Conservation (phyloP, 2,113 vertebrate species). For the Echinops telfairi region DNA sequence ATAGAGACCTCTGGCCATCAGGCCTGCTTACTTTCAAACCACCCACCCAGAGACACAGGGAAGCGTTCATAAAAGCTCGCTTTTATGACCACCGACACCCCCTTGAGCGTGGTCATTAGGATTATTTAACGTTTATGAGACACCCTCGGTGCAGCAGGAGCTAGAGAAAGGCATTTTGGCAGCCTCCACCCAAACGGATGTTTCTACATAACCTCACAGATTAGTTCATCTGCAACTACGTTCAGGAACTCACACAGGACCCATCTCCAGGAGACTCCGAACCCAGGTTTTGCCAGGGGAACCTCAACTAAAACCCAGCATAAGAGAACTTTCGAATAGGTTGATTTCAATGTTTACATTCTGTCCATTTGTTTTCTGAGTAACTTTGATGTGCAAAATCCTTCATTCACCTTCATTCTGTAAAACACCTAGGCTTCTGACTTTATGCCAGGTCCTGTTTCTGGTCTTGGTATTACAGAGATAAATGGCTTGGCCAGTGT, state of each 20-base stretch:
- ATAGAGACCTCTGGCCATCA: constrained; percentile 73
- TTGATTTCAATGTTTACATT: constrained; percentile 1
- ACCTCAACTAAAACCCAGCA: not conserved
- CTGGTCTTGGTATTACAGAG: not conserved
- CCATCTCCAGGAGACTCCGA: not conserved
- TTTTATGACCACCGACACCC: constrained; percentile 77
- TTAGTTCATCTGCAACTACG: constrained; percentile 43
- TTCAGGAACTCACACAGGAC: constrained; percentile 9
- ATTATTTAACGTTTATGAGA: constrained; percentile 81
- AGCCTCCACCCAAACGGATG: constrained; percentile 57
- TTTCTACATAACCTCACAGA: constrained; percentile 55
- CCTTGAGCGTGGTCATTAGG: constrained; percentile 65
- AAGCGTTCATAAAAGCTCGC: constrained; percentile 74
- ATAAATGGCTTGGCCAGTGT: not conserved
- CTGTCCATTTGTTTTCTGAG: not conserved
- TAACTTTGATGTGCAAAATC: not conserved
- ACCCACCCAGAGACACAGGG: constrained; percentile 73
- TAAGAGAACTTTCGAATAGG: not conserved
- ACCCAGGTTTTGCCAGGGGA: constrained; percentile 8
- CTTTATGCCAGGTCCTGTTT: not conserved
- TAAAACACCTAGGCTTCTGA: not conserved
- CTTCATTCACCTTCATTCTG: constrained; percentile 25
- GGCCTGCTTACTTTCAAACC: constrained; percentile 64
- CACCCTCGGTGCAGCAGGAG: constrained; percentile 39
- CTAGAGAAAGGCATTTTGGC: constrained; percentile 69